Evolutionary conservation across 2,888 invertebrate species (phyloP).

Genomic region (Apamea crenata): DNA sequence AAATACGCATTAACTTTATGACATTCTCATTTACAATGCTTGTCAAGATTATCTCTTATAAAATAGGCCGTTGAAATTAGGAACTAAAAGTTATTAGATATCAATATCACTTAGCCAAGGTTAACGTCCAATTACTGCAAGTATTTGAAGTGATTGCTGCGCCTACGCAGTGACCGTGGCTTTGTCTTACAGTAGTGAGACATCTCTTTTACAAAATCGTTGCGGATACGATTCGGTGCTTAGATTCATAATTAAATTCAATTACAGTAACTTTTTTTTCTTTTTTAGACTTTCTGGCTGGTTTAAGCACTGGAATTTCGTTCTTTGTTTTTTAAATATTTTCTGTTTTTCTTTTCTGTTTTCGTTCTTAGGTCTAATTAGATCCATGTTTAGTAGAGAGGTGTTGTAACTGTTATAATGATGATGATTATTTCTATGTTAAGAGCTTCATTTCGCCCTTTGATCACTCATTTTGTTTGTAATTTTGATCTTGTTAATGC

Average conservation of each 20-base stretch:
- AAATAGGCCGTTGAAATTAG: constrained; percentile 61
- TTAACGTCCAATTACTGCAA: constrained; percentile 57
- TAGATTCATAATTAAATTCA: constrained; percentile 26
- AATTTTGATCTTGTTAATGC: neutral
- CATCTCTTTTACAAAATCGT: constrained; percentile 65
- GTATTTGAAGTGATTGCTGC: constrained; percentile 67
- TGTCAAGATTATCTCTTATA: constrained; percentile 60
- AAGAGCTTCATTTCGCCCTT: neutral
- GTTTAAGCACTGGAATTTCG: neutral
- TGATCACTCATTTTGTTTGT: neutral
- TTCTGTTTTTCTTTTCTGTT: too few relatives aligned
- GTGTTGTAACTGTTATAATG: neutral
- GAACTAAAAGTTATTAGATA: constrained; percentile 56
- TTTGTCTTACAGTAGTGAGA: constrained; percentile 74
- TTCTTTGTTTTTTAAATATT: neutral
- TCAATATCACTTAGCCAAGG: constrained; percentile 68
- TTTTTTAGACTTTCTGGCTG: constrained; percentile 4
- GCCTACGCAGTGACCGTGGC: constrained; percentile 68
- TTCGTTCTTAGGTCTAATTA: neutral
- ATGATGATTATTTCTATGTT: neutral
- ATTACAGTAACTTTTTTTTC: neutral
- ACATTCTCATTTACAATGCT: constrained; percentile 57
- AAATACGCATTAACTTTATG: constrained; percentile 55
- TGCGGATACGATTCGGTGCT: constrained; percentile 13
- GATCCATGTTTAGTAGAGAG: neutral